Percentiles rank a stretch among this genome's conserved stretches.
Conservation (phyloP, 2,113 vertebrate genomes). For the Suricata suricatta region DNA sequence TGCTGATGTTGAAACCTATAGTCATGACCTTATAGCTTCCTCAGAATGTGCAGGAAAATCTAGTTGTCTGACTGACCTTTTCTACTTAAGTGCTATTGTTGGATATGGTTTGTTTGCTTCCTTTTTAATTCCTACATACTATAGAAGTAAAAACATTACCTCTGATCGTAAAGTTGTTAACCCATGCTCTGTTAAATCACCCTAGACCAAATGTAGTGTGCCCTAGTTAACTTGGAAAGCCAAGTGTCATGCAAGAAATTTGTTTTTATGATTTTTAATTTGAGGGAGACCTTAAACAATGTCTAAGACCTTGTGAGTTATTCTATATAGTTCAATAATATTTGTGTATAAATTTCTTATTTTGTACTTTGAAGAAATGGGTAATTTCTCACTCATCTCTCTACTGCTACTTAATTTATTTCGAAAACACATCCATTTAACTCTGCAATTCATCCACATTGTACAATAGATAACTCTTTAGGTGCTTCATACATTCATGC, state of each 20-base stretch:
- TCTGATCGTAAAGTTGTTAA: not conserved
- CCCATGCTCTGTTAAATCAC: not conserved
- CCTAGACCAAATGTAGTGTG: not conserved
- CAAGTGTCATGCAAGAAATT: constrained; percentile 30
- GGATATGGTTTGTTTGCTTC: not conserved
- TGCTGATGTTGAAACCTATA: not conserved
- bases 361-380: constrained; percentile 13
- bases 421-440: constrained; percentile 26
- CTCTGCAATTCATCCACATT: not conserved
- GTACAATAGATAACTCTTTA: not conserved
- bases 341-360: constrained; percentile 38
- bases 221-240: not conserved
- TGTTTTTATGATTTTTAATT: constrained; percentile 27
- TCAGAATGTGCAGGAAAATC: not conserved
- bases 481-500: not conserved
- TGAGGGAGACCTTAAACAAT: constrained; percentile 57
- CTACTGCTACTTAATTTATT: constrained; percentile 7
- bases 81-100: not conserved
- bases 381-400: constrained; percentile 35
- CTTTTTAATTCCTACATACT: not conserved
- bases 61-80: not conserved
- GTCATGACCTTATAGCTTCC: not conserved
- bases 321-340: not conserved
- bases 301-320: not conserved
- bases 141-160: not conserved